Base-by-base conservation (phyloP, 2,888 invertebrate species). In the Eupsilia transversa region DNA sequence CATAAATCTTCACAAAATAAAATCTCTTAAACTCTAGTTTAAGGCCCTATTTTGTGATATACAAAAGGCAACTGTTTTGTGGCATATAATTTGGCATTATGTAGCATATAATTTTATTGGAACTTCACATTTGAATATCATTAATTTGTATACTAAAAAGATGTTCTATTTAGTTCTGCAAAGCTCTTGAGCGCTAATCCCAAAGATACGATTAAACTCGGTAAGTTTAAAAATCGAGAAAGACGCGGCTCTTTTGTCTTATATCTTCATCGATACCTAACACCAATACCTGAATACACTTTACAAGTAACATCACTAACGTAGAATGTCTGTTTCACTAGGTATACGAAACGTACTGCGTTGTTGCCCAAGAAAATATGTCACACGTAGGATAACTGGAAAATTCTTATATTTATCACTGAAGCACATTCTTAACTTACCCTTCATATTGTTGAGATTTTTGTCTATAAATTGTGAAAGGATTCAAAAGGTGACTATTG, bases 331-430 rank as follows among this genome's bases (percentile, higher is more conserved):
- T 71, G 82, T 74, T 80, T 87, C 71, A 56, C 72, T 63, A 54
- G 57, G 33, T 60, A 80, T 82, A 82, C 72, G 82, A 33, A n/a
- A n/a, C n/a, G n/a, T n/a, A n/a, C 72, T n/a, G 80, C 77, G 71
- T 74, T 84, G 80, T 80, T 72, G 27, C 66, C 59, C 65, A 59
- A 80, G 86, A 78, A 86, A 87, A 87, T 84, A 86, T 86, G 82
- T 89, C 81, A 83, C 84, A 87, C 81, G 74, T 82, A 77, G 38
- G 63, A 76, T 66, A 71, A 71, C 74, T 72, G 43, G 38, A 46
- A 73, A 83, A 75, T 80, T 67, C 57, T 74, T 72, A 74, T 71
- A 72, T 82, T 69, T 83, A 74, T 78, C 60, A 74, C 74, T 41
- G 60, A 69, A 82, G 57, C 69, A 72, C 60, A 64, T 56, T 74